Percentiles rank a stretch among this genome's conserved stretches.
These are phyloP conservation scores for Drosophila nigrodunni DNA, from an alignment of 1,140 invertebrate genomes.

Conservation along the genomic window DNA sequence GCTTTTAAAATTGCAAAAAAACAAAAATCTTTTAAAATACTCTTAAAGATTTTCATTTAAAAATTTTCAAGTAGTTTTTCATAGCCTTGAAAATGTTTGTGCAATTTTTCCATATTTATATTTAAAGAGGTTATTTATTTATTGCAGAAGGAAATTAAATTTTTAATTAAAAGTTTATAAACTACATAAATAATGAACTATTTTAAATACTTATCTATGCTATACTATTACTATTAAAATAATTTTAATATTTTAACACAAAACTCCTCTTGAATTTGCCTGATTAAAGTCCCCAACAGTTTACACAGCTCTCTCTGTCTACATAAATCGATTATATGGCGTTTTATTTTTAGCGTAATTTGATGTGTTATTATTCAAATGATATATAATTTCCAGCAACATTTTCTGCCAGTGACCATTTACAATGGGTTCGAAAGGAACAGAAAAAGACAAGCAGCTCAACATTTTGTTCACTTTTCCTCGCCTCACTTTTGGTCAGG, in stretches of 20 bases:
- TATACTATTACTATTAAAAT: too few species aligned
- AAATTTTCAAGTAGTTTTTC: neutral
- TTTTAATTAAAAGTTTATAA: too few species aligned
- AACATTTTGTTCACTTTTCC: conserved; percentile 58
- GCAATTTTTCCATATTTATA: too few species aligned
- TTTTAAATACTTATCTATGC: neutral
- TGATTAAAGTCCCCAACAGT: conserved; percentile 6
- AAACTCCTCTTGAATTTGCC: neutral
- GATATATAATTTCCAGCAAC: conserved; percentile 71
- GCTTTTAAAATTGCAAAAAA: too few species aligned
- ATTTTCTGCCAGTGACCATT: conserved; percentile 53
- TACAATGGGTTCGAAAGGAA: conserved; percentile 4
- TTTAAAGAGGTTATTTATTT: too few species aligned
- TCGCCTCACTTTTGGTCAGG: conserved; percentile 33
- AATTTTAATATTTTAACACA: too few species aligned
- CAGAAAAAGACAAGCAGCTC: conserved; percentile 21
- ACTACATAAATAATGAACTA: neutral
- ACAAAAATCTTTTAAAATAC: too few species aligned
- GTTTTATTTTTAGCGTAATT: conserved; percentile 66
- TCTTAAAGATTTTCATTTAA: neutral
- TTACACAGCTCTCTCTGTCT: conserved; percentile 22
- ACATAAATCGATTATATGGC: conserved; percentile 47
- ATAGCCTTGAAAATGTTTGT: neutral
- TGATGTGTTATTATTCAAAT: conserved; percentile 79
- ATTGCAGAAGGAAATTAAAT: too few species aligned